Evolutionary conservation across 2,888 invertebrate species (phyloP).

Genomic region (Torymus auratus): DNA sequence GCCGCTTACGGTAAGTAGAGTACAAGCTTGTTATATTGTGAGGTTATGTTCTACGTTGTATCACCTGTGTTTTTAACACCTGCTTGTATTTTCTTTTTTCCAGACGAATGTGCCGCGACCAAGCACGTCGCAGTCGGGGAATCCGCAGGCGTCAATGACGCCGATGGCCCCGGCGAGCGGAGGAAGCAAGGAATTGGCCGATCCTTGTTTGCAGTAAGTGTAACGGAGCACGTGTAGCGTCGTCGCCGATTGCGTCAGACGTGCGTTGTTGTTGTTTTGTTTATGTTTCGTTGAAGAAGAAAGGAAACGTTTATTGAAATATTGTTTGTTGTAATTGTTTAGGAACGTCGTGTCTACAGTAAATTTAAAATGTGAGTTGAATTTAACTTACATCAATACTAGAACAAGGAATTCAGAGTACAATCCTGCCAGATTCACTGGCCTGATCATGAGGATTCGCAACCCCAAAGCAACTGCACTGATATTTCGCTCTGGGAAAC

Average conservation of each 20-base stretch:
- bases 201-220: constrained; percentile 72
- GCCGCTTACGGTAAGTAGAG: constrained; percentile 68
- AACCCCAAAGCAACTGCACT: constrained; percentile 87
- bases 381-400: constrained; percentile 86
- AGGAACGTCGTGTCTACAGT: constrained; percentile 91
- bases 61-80: background rate
- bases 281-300: background rate
- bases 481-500: constrained; percentile 88
- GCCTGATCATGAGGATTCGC: constrained; percentile 89
- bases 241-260: constrained; percentile 13
- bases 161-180: constrained; percentile 66
- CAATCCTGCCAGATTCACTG: constrained; percentile 88
- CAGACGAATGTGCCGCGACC: constrained; percentile 72
- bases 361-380: constrained; percentile 84
- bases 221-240: background rate
- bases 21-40: background rate
- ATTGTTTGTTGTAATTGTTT: constrained; percentile 60
- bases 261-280: background rate
- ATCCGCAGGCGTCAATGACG: constrained; percentile 69
- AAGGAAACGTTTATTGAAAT: too few species aligned
- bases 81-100: constrained; percentile 35
- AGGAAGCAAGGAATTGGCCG: constrained; percentile 57
- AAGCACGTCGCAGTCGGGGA: constrained; percentile 66
- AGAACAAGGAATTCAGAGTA: constrained; percentile 90
- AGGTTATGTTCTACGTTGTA: constrained; percentile 39